phyloP scores from a whole-genome alignment of 2,113 vertebrate genomes.

The Sprattus sprattus region DNA sequence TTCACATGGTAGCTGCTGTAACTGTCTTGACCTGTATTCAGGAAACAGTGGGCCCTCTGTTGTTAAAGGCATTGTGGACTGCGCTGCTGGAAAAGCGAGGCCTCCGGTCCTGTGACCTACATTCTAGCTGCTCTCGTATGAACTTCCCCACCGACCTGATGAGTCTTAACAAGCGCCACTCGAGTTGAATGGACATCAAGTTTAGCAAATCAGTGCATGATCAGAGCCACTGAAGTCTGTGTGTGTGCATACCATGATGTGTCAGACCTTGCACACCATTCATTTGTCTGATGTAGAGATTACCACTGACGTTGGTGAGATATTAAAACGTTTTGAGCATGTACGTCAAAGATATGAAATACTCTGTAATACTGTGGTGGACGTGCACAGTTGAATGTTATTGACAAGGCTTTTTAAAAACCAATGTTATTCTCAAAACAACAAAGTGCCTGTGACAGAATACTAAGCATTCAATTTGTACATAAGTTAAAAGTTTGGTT shows the following conservation, averaged over 20 bases:
- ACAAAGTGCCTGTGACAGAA: background rate
- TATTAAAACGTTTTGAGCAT: too few species aligned
- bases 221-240: background rate
- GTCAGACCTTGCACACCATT: background rate
- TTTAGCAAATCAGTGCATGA: background rate
- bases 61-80: background rate
- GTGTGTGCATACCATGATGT: background rate
- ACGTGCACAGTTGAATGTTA: background rate
- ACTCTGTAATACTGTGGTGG: background rate
- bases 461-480: background rate
- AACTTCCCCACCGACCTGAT: background rate
- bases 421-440: background rate
- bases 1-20: background rate
- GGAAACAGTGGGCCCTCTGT: background rate
- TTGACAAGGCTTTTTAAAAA: background rate
- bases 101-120: conserved; percentile 24
- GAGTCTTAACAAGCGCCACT: background rate
- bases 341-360: background rate
- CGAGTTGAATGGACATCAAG: background rate
- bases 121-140: conserved; percentile 6
- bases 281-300: background rate
- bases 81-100: background rate
- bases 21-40: background rate
- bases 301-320: background rate
- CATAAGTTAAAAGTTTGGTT: too few species aligned